These are phyloP conservation scores for Trachurus trachurus DNA, from an alignment of 2,797 vertebrate genomes.

Conservation along the genomic window DNA sequence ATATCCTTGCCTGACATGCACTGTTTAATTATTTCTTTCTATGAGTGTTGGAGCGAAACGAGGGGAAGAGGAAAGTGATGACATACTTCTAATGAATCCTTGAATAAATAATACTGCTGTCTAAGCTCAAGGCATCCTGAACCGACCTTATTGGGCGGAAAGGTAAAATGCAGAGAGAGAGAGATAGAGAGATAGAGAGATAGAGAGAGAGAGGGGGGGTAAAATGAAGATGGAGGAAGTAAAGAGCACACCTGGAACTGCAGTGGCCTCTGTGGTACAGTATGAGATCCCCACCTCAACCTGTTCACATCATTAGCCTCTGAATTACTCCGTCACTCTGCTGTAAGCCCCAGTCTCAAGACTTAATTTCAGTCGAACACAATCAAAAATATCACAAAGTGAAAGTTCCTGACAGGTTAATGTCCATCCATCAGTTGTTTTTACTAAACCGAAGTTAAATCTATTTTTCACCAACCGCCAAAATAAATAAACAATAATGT, in stretches of 20 bases:
- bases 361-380: background rate
- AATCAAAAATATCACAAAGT: background rate
- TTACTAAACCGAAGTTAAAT: background rate
- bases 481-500: no score
- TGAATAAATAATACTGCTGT: slow-evolving; percentile 84
- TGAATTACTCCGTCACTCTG: background rate
- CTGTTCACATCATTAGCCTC: background rate
- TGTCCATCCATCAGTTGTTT: background rate
- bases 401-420: background rate
- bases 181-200: slow-evolving; percentile 14
- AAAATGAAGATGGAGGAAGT: slow-evolving; percentile 7
- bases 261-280: slow-evolving; percentile 45
- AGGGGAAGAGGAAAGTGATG: slow-evolving; percentile 79
- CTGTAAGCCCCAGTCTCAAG: background rate
- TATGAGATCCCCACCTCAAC: background rate
- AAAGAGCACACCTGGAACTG: slow-evolving; percentile 21
- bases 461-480: no score
- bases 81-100: slow-evolving; percentile 85
- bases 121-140: slow-evolving; percentile 74
- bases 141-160: slow-evolving; percentile 42
- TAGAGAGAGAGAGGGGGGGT: slow-evolving; percentile 9
- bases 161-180: background rate
- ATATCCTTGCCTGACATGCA: slow-evolving; percentile 64
- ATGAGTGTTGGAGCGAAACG: slow-evolving; percentile 77
- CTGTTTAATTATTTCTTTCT: slow-evolving; percentile 84